These are phyloP conservation scores for Gila robusta DNA, from an alignment of 2,797 vertebrate species.

Conservation along the genomic window DNA sequence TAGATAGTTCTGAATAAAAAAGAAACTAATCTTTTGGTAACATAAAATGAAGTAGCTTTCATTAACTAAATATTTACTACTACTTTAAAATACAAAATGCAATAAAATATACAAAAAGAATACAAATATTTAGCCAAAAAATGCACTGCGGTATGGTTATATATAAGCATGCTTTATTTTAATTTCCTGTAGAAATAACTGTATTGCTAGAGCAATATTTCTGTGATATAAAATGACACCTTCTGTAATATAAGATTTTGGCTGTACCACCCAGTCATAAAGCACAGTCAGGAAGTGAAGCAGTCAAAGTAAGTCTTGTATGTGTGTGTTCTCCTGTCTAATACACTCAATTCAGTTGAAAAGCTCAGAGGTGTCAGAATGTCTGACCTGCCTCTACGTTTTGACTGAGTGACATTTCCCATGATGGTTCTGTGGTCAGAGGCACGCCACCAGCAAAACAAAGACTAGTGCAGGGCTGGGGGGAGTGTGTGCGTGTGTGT, in stretches of 20 bases:
- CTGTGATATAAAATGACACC: not conserved
- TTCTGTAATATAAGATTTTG: not conserved
- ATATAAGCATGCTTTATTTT: not conserved
- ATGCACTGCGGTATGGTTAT: not conserved
- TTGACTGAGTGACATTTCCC: constrained; percentile 66
- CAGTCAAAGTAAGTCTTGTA: constrained; percentile 26
- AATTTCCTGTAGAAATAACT: not conserved
- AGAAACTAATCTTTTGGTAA: no score
- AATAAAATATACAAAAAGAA: not conserved
- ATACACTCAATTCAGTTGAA: constrained; percentile 72
- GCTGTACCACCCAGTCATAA: not conserved
- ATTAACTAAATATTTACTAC: no score
- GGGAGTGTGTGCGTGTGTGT: constrained; percentile 5
- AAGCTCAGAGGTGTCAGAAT: constrained; percentile 71
- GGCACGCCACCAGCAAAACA: constrained; percentile 71
- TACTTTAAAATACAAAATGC: no score
- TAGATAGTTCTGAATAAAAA: no score
- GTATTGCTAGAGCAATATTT: not conserved
- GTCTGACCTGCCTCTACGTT: constrained; percentile 69
- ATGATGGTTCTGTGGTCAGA: constrained; percentile 47
- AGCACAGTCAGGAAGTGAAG: constrained; percentile 56
- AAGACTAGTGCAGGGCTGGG: constrained; percentile 69
- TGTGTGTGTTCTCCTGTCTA: constrained; percentile 68
- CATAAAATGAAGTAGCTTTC: no score
- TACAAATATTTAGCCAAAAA: not conserved